Percentiles rank a stretch among this genome's conserved stretches.
Conservation (phyloP, 92 coral and sea anemone species). For the Paragorgia papillata region DNA sequence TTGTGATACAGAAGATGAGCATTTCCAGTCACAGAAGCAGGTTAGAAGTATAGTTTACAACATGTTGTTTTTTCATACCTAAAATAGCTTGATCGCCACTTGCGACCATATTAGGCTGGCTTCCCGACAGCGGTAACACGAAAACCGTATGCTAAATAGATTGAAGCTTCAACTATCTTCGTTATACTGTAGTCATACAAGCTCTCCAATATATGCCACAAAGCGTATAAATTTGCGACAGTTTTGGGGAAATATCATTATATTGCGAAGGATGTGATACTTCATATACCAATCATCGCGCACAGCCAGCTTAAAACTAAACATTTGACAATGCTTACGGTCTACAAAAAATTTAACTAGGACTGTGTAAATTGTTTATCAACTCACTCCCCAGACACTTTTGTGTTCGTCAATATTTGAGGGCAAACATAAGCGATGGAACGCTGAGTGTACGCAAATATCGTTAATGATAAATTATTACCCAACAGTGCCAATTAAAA, state of each 20-base stretch:
- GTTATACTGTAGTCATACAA: no score
- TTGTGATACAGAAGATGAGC: constrained; percentile 30
- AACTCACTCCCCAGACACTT: constrained; percentile 9
- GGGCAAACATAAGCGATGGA: constrained; percentile 28
- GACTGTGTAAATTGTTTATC: constrained; percentile 2
- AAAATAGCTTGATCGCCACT: constrained; percentile 7
- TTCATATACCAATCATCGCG: no score
- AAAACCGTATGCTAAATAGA: no score
- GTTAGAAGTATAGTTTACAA: constrained; percentile 37
- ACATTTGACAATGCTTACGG: background rate
- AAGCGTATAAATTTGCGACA: no score
- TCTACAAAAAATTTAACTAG: no score
- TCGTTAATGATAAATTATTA: background rate
- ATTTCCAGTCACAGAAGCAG: constrained; percentile 48
- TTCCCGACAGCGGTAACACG: background rate
- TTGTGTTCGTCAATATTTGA: constrained; percentile 16
- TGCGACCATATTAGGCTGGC: background rate
- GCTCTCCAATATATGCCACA: no score
- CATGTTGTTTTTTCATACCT: constrained; percentile 12
- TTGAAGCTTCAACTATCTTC: no score
- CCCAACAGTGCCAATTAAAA: no score
- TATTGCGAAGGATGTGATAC: no score
- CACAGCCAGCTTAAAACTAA: background rate
- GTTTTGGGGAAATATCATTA: no score
- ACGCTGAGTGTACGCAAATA: constrained; percentile 2